Percentiles rank a stretch among this genome's conserved stretches.
These are phyloP conservation scores for Sebastes oblongus DNA, from an alignment of 2,797 vertebrate species.

Conservation along the genomic window DNA sequence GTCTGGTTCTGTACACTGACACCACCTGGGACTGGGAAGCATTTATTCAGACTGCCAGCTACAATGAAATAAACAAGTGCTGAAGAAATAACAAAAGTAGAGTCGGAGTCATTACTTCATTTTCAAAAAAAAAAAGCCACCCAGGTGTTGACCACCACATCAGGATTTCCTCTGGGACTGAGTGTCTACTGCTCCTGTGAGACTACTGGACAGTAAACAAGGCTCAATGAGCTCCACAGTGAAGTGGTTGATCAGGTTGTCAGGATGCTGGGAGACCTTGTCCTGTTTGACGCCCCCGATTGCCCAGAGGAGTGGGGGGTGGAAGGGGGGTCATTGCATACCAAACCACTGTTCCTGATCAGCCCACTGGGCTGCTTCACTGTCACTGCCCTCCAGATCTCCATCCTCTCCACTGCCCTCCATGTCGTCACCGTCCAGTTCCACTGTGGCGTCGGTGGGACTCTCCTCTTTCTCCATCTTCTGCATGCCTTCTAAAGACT, in stretches of 20 bases:
- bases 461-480: conserved; percentile 99
- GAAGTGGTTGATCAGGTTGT: background rate
- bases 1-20: background rate
- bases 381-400: conserved; percentile 97
- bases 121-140: background rate
- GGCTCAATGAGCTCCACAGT: background rate
- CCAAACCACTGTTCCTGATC: conserved; percentile 99
- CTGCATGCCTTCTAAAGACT: conserved; percentile 98
- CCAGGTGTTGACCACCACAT: background rate
- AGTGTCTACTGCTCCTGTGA: background rate
- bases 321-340: conserved; percentile 88
- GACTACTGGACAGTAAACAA: background rate
- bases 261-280: background rate
- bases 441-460: conserved; percentile 94
- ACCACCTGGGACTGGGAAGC: background rate
- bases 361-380: conserved; percentile 97
- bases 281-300: background rate
- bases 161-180: background rate
- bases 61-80: background rate
- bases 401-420: conserved; percentile 98
- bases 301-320: background rate
- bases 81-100: background rate
- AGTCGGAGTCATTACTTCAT: background rate
- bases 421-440: conserved; percentile 99
- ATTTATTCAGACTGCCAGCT: background rate